Conservation (phyloP, 2,113 vertebrate genomes). For the Prionailurus viverrinus region DNA sequence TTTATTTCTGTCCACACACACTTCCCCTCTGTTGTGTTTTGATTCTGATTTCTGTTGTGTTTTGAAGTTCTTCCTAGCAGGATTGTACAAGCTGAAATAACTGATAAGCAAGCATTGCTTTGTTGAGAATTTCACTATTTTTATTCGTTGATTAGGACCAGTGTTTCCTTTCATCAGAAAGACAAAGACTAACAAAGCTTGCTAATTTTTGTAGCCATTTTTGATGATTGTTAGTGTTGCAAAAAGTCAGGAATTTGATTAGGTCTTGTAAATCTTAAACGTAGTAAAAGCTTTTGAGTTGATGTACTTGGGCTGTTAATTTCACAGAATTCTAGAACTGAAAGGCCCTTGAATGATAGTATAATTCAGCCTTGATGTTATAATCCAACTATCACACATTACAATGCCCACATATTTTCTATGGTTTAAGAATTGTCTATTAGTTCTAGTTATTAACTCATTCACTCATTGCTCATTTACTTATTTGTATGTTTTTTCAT, state of each 20-base stretch:
- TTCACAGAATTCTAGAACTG: background rate
- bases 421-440: conserved; percentile 3
- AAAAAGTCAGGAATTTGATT: conserved; percentile 17
- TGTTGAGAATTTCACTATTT: background rate
- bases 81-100: background rate
- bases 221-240: background rate
- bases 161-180: background rate
- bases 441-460: conserved; percentile 39
- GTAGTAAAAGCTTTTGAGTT: background rate
- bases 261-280: background rate
- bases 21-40: background rate
- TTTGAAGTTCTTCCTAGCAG: background rate
- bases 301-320: conserved; percentile 47
- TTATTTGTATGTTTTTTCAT: conserved; percentile 25
- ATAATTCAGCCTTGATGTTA: background rate
- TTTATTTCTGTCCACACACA: background rate
- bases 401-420: background rate
- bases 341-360: background rate
- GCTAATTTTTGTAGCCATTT: background rate
- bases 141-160: background rate
- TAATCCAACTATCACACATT: background rate
- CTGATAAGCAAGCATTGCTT: background rate
- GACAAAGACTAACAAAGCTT: background rate
- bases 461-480: background rate
- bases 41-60: conserved; percentile 5